Base-by-base conservation (phyloP, 2,113 vertebrate species). In the Otus sunia region DNA sequence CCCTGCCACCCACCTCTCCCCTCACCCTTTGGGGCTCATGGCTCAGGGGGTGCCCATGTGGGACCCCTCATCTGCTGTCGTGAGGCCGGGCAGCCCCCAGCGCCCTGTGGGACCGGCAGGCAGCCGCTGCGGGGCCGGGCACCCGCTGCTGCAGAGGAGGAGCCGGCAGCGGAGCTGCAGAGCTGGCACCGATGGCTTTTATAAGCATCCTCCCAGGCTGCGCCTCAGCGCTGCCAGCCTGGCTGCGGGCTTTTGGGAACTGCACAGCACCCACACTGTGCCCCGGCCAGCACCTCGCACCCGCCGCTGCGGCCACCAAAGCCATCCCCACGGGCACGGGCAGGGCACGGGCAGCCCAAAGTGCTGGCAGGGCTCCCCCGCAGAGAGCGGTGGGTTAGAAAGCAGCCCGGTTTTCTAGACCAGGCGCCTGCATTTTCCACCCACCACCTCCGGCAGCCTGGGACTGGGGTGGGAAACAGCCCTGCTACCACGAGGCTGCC, bases 301-400 rank as follows among this genome's bases (percentile, higher is more conserved):
- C 59, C 18, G 0, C 34, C 56, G 55, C 78, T 53, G 83, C 2
- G 1, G 60, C 41, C 79, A 16, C 60, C 1, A 0, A 49, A 41
- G 53, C 58, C 7, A 1, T 49, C 49, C 27, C 45, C 0, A 0
- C 1, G 6, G 83, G 43, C 71, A 55, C 1, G 2, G 59, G 39
- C 71, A 69, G 34, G 32, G 56, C 0, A 0, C 37, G 15, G 50
- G 45, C 72, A 83, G 85, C 72, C 67, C 19, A 0, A 6, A 34
- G 41, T 5, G 52, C 32, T 71, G 67, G 43, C 69, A 88, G 47
- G 2, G 0, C 9, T 85, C 47, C 78, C n/a, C 62, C 7, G 29
- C 11, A 36, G 34, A 10, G 27, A 43, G 10, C 0, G 3, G 49
- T 1, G 56, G 13, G 25, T 58, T 43, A 19, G 62, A 47, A 68